Evolutionary conservation across 2,888 invertebrate species (phyloP).

Genomic region (Apocheima hispidaria): DNA sequence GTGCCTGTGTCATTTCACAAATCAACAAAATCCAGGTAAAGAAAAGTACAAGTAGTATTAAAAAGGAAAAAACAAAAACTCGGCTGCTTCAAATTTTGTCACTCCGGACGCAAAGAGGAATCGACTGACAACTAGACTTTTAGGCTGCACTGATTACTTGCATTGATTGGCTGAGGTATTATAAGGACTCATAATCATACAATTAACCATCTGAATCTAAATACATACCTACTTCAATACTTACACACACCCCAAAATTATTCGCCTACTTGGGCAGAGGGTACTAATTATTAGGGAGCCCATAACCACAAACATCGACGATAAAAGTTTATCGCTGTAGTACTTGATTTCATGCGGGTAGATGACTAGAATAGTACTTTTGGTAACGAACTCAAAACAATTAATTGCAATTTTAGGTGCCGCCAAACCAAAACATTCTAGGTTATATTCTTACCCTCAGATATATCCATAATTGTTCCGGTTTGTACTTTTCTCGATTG

Average conservation of each 20-base stretch:
- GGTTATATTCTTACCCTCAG: constrained; percentile 65
- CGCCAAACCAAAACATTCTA: constrained; percentile 45
- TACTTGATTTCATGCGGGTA: background rate
- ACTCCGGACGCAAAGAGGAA: too few relatives aligned
- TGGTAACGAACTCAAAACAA: background rate
- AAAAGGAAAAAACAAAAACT: too few relatives aligned
- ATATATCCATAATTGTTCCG: constrained; percentile 65
- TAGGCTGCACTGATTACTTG: too few relatives aligned
- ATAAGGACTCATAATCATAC: too few relatives aligned
- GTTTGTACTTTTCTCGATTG: background rate
- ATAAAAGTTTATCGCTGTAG: background rate
- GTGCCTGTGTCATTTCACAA: constrained; percentile 55
- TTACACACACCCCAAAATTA: too few relatives aligned
- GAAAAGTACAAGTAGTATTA: background rate
- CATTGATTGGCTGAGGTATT: too few relatives aligned
- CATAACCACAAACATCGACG: background rate
- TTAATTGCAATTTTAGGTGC: constrained; percentile 18
- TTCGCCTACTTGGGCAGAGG: too few relatives aligned
- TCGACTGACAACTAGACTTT: too few relatives aligned
- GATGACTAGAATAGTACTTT: background rate
- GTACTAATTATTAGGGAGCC: background rate
- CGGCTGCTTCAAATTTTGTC: too few relatives aligned
- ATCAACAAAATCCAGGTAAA: background rate
- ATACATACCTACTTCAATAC: too few relatives aligned
- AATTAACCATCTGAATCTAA: too few relatives aligned